These are phyloP conservation scores for Darevskia mixta DNA, from an alignment of 2,797 vertebrate genomes.

Conservation along the genomic window DNA sequence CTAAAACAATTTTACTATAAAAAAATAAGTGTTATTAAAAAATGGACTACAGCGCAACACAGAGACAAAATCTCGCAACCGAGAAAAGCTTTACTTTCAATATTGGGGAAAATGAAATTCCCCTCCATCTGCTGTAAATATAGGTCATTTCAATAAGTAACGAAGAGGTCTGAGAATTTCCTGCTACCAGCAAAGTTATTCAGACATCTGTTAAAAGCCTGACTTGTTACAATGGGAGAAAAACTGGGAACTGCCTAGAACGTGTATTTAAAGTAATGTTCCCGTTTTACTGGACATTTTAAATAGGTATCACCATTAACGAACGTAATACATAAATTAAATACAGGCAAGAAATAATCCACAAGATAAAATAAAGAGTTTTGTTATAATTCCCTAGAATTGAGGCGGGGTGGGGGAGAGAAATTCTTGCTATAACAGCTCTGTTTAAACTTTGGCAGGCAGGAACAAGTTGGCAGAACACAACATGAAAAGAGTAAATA, in stretches of 20 bases:
- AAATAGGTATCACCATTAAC: constrained; percentile 65
- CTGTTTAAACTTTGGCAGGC: constrained; percentile 69
- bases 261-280: constrained; percentile 69
- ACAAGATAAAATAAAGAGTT: constrained; percentile 63
- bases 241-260: constrained; percentile 52
- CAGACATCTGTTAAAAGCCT: constrained; percentile 73
- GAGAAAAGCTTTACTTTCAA: constrained; percentile 56
- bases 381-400: constrained; percentile 24
- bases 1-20: constrained; percentile 62
- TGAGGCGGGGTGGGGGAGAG: constrained; percentile 25
- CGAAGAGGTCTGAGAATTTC: constrained; percentile 72
- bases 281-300: constrained; percentile 62
- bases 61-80: constrained; percentile 45
- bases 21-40: constrained; percentile 73
- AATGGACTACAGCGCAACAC: constrained; percentile 67
- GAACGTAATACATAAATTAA: constrained; percentile 71
- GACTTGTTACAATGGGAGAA: constrained; percentile 71
- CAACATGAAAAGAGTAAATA: constrained; percentile 62
- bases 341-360: constrained; percentile 64
- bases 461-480: constrained; percentile 65
- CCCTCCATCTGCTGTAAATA: constrained; percentile 72
- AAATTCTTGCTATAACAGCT: constrained; percentile 49
- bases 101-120: constrained; percentile 66
- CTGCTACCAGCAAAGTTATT: constrained; percentile 70
- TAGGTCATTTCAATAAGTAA: constrained; percentile 73